These are phyloP conservation scores for Synanthedon andrenaeformis DNA, from an alignment of 2,888 invertebrate species.

Conservation along the genomic window DNA sequence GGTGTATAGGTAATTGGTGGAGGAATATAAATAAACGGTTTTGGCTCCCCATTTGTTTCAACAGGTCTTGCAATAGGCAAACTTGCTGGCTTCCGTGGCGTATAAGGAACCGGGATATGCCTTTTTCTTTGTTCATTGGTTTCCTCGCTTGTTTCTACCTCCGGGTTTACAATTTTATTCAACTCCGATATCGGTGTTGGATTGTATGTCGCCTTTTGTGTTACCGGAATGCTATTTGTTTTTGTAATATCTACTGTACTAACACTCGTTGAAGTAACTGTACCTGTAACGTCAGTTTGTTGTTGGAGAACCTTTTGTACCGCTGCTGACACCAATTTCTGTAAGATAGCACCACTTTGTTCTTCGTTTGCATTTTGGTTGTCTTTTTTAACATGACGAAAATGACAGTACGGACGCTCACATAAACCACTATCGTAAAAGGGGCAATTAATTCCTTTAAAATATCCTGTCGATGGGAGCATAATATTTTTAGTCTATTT, in stretches of 20 bases:
- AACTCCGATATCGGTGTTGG: constrained; percentile 76
- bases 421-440: constrained; percentile 84
- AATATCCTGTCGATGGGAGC: constrained; percentile 92
- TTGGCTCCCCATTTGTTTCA: constrained; percentile 43
- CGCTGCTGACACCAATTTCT: constrained; percentile 72
- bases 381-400: constrained; percentile 85
- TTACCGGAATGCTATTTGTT: constrained; percentile 35
- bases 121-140: constrained; percentile 42
- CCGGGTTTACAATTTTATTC: constrained; percentile 48
- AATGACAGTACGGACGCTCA: constrained; percentile 93
- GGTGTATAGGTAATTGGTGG: constrained; percentile 51
- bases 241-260: constrained; percentile 14
- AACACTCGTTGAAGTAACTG: constrained; percentile 17
- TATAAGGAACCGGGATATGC: constrained; percentile 66
- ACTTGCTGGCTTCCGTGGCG: constrained; percentile 56
- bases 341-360: constrained; percentile 63
- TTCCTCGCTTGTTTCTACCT: constrained; percentile 37
- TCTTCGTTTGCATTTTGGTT: constrained; percentile 45
- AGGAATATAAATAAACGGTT: constrained; percentile 54
- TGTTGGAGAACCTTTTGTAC: constrained; percentile 72
- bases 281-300: constrained; percentile 42
- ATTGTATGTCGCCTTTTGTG: constrained; percentile 65
- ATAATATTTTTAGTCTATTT: constrained; percentile 55
- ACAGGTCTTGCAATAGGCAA: constrained; percentile 41
- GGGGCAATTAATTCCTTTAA: constrained; percentile 87